Evolutionary conservation across 2,797 vertebrate genomes (phyloP).

Genomic region (Geotrypetes seraphini): DNA sequence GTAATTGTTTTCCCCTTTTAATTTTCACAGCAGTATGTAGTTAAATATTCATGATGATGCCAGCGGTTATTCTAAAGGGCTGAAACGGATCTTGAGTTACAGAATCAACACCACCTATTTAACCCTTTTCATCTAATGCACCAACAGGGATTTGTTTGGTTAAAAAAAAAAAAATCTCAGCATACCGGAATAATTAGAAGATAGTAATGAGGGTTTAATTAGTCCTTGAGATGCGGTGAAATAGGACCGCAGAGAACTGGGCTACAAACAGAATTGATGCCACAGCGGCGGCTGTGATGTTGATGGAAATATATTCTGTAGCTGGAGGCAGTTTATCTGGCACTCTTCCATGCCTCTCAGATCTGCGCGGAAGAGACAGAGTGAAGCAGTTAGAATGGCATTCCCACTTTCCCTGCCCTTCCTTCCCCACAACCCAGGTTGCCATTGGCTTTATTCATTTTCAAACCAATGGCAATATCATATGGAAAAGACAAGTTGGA

Average conservation of each 20-base stretch:
- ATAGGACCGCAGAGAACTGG: constrained; percentile 44
- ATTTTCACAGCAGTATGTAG: constrained; percentile 54
- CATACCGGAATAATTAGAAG: constrained; percentile 57
- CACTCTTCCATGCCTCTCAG: constrained; percentile 32
- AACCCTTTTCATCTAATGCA: constrained; percentile 56
- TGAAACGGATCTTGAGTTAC: constrained; percentile 43
- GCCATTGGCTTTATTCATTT: not conserved
- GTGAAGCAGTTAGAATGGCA: constrained; percentile 11
- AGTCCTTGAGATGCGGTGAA: constrained; percentile 54
- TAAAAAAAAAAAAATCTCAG: constrained; percentile 50
- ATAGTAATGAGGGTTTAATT: constrained; percentile 62
- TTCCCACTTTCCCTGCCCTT: not conserved
- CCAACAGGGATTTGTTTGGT: constrained; percentile 40
- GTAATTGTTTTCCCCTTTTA: constrained; percentile 60
- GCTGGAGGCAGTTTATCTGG: constrained; percentile 42
- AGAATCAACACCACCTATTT: constrained; percentile 51
- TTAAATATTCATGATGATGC: constrained; percentile 61
- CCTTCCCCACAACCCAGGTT: constrained; percentile 7
- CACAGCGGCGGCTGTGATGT: constrained; percentile 30
- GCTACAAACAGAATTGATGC: constrained; percentile 27
- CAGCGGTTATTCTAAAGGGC: constrained; percentile 52
- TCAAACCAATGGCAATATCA: constrained; percentile 11
- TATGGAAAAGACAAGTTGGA: not conserved
- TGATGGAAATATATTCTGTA: constrained; percentile 35
- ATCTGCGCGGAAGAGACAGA: constrained; percentile 21